Base-by-base conservation (phyloP, 2,888 invertebrate genomes). In the Herminia tarsipennalis region DNA sequence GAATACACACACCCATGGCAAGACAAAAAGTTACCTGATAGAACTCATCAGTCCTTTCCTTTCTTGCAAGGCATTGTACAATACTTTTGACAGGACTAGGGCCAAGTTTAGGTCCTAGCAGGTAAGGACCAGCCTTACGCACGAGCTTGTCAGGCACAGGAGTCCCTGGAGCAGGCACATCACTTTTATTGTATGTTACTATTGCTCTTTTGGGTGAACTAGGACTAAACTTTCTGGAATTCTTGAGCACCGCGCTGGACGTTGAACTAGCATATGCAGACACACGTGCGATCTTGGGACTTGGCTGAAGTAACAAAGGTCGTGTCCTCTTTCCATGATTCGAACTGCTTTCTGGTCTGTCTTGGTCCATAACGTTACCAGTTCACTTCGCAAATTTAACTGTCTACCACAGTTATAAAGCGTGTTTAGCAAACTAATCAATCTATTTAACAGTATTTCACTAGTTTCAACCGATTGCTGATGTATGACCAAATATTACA, bases 71-170 rank as follows among this genome's bases (percentile, higher is more conserved):
- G 83, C 95, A 95, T 70, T 96, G 95, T 3, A 95, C 94, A 68
- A 96, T 95, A 77, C 95, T 95, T 75, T 94, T 93, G 0, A 96
- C 95, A 8, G 96, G 96, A 47, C 95, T 95, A 3, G 93, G 94
- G 0, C 95, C 95, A 18, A 95, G 84, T 59, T 94, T 92, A 16
- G 95, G 94, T 1, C 96, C 95, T 32, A 95, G 76, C 30, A 95
- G 82, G 73, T 94, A 95, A 24, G 94, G 93, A 0, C 95, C 95
- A 54, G 94, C 95, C 69, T 92, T 92, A 64, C 93, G 93, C 5
- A 93, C 88, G 24, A 83, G 78, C 57, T 92, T 92, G 8, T 92
- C 88, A 41, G 91, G 88, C 2, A 93, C 93, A 12, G 81, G 81
- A 5, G 93, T 92, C 0, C 93, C 93, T 49, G 86, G 73, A 5